Conservation (phyloP, 1,140 invertebrate genomes). For the Physella acuta region DNA sequence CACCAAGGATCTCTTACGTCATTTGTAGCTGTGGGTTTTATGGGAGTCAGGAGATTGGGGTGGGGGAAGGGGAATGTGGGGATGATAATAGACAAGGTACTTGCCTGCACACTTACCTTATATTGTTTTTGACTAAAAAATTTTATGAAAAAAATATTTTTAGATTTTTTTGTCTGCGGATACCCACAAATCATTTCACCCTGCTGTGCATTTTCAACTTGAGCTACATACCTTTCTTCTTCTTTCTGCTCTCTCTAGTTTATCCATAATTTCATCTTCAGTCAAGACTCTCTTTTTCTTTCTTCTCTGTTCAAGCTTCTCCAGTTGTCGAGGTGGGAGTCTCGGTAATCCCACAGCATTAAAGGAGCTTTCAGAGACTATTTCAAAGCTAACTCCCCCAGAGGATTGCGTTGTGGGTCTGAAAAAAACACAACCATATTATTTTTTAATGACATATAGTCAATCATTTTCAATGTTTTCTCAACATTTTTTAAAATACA, state of each 20-base stretch:
- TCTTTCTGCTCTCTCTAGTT: conserved; percentile 45
- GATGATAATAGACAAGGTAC: too few relatives aligned
- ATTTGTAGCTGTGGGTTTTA: too few relatives aligned
- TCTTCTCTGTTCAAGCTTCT: conserved; percentile 38
- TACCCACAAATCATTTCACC: too few relatives aligned
- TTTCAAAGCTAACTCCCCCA: conserved; percentile 55
- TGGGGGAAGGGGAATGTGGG: too few relatives aligned
- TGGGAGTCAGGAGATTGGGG: too few relatives aligned
- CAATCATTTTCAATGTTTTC: neutral
- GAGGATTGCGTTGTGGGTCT: conserved; percentile 39
- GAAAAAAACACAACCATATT: neutral
- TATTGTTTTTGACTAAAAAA: too few relatives aligned
- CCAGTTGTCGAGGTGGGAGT: conserved; percentile 36
- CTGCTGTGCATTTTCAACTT: too few relatives aligned
- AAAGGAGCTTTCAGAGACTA: conserved; percentile 28
- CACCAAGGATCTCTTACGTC: too few relatives aligned
- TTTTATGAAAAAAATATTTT: too few relatives aligned
- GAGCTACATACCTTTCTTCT: conserved; percentile 42
- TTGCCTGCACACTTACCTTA: too few relatives aligned
- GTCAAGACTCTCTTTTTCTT: conserved; percentile 45
- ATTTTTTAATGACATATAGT: neutral
- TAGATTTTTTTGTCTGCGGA: too few relatives aligned
- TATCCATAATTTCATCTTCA: conserved; percentile 47
- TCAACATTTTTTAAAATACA: too few relatives aligned
- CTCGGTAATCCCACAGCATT: conserved; percentile 1